Conservation (phyloP, 37 sponge, comb jelly and placozoan genomes). For the Aplysina aerophoba region DNA sequence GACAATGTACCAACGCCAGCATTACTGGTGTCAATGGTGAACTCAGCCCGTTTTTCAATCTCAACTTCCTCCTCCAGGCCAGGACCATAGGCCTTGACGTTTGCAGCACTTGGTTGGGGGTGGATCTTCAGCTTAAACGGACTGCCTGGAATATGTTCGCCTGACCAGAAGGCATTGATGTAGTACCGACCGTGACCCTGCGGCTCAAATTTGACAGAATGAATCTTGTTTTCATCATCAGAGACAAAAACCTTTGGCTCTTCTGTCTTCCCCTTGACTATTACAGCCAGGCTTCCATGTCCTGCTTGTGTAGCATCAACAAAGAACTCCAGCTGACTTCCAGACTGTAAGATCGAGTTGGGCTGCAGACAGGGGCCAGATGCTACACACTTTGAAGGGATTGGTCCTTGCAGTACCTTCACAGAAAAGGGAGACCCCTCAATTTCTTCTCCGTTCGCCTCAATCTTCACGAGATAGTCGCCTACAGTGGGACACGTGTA, state of each 20-base stretch:
- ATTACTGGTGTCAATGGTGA: conserved; percentile 70
- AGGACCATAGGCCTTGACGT: conserved; percentile 41
- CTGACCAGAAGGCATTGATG: conserved; percentile 6
- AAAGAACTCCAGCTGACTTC: conserved; percentile 7
- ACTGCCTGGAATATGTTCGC: conserved; percentile 28
- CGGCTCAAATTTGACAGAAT: conserved; percentile 24
- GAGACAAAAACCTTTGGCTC: conserved; percentile 28
- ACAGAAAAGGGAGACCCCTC: conserved; percentile 10
- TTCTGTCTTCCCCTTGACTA: conserved; percentile 22
- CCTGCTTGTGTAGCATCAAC: conserved; percentile 28
- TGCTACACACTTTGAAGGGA: conserved; percentile 19
- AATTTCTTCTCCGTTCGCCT: conserved; percentile 17
- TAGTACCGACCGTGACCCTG: not conserved
- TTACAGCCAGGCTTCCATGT: not conserved
- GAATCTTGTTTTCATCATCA: conserved; percentile 21
- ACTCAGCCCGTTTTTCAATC: conserved; percentile 50
- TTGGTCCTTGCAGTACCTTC: conserved; percentile 14
- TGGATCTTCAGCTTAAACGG: conserved; percentile 30
- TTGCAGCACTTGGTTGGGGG: conserved; percentile 28
- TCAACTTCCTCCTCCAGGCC: conserved; percentile 37
- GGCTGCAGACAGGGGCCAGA: not conserved
- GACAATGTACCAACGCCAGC: conserved; percentile 82
- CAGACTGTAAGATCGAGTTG: conserved; percentile 4
- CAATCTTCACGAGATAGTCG: conserved; percentile 4
- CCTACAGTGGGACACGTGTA: conserved; percentile 28